phyloP scores from a whole-genome alignment of 2,797 vertebrate genomes.

The Champsocephalus esox region DNA sequence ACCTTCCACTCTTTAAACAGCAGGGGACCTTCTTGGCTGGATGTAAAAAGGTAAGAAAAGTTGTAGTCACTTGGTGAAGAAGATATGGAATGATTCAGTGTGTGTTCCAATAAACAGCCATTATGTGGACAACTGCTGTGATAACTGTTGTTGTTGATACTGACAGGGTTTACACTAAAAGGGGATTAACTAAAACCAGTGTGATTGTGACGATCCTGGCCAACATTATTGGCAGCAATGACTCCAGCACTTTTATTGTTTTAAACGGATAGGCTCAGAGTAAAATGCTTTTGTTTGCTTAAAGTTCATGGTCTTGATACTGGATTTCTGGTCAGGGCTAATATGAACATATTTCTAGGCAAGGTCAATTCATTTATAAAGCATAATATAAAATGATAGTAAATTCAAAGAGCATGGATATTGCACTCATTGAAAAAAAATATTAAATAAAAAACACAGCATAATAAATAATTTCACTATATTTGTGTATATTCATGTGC shows the following conservation, averaged over 20 bases:
- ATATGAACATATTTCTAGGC: slow-evolving; percentile 3
- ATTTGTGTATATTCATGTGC: slow-evolving; percentile 6
- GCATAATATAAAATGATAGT: not conserved
- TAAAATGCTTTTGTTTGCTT: not conserved
- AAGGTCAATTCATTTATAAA: slow-evolving; percentile 3
- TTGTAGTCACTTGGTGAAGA: not conserved
- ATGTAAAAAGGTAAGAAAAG: not conserved
- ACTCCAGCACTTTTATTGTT: too few species aligned
- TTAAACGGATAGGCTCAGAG: too few species aligned
- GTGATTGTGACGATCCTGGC: too few species aligned
- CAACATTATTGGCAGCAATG: too few species aligned
- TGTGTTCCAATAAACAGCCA: not conserved
- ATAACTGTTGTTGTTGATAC: too few species aligned
- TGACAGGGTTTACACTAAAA: too few species aligned
- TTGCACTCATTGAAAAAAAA: not conserved
- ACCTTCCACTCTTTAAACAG: slow-evolving; percentile 16
- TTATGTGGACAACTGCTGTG: not conserved
- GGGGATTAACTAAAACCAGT: too few species aligned
- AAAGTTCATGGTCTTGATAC: not conserved
- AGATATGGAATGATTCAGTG: not conserved
- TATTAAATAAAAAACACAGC: not conserved
- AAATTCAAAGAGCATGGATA: slow-evolving; percentile 19
- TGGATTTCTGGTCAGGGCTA: not conserved
- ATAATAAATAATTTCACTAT: not conserved
- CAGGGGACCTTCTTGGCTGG: too few species aligned